Base-by-base conservation (phyloP, 2,888 invertebrate species). In the Cephus pulcher region DNA sequence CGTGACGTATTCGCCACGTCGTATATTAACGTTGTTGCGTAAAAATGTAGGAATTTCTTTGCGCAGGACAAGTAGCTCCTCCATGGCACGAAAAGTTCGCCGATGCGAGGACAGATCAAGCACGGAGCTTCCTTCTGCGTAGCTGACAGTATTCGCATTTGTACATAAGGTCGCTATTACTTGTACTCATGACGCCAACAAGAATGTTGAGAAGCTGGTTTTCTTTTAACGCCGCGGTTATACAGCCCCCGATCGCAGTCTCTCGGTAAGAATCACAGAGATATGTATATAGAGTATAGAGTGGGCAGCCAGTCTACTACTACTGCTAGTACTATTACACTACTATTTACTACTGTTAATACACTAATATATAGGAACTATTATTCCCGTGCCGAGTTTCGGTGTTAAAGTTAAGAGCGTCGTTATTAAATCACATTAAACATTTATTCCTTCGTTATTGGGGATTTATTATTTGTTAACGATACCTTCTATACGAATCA, bases 11-110 rank as follows among this genome's bases (percentile, higher is more conserved):
- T 56, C 56, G 56, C 56, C 56, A 56, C 56, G 56, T 56, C 56
- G 56, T 56, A 23, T 56, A 32, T 23, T 71, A 34, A 71, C 71
- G 34, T 71, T 82, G 81, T 84, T 83, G 78, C 82, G 82, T 86
- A 83, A 88, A 88, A 88, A 86, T 85, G 82, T 86, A 89, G 87
- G 82, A 85, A 86, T 89, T 89, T 89, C 85, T 89, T 88, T 89
- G 88, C 89, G 88, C 89, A 89, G 89, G 89, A 86, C 83, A 88
- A 86, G 83, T 87, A 86, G 86, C 85, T 85, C 56, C 56, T 56
- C 81, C 84, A 82, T 84, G 85, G 84, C 85, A 85, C 84, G 85
- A 84, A 84, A 87, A 85, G 83, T 81, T 87, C 87, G 85, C 82
- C 86, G 82, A 73, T 79, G 82, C 85, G 83, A 86, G 86, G 86